These are phyloP conservation scores for Trichomalopsis sarcophagae DNA, from an alignment of 1,140 invertebrate species.

Conservation along the genomic window DNA sequence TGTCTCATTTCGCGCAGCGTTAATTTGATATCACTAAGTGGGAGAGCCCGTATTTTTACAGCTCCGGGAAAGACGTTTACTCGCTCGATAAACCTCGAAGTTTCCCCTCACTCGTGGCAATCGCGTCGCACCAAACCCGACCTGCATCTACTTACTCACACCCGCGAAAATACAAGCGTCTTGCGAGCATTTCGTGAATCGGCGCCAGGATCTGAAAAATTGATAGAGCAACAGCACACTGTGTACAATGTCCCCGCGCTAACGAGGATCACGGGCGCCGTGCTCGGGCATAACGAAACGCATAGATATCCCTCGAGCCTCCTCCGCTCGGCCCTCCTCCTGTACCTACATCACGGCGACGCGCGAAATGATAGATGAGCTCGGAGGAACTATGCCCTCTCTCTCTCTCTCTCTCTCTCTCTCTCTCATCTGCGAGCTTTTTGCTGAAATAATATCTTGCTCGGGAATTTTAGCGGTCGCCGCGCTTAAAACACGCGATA, in stretches of 20 bases:
- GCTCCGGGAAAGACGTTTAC: too few relatives aligned
- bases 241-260: slow-evolving; percentile 14
- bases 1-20: background rate
- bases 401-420: too few relatives aligned
- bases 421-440: slow-evolving; percentile 31
- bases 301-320: background rate
- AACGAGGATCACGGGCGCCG: slow-evolving; percentile 29
- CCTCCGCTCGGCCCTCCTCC: background rate
- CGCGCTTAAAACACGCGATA: slow-evolving; percentile 55
- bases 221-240: too few relatives aligned
- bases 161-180: too few relatives aligned
- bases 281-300: background rate
- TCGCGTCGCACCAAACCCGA: too few relatives aligned
- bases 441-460: slow-evolving; percentile 55
- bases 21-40: too few relatives aligned
- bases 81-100: too few relatives aligned
- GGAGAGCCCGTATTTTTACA: too few relatives aligned
- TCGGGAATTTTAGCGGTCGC: slow-evolving; percentile 53
- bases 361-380: slow-evolving; percentile 55
- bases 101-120: too few relatives aligned
- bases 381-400: slow-evolving; percentile 43
- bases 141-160: too few relatives aligned
- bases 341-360: background rate
- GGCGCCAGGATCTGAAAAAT: too few relatives aligned
- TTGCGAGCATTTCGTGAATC: too few relatives aligned